Evolutionary conservation across 2,113 vertebrate genomes (phyloP).

Genomic region (Crypturellus undulatus): DNA sequence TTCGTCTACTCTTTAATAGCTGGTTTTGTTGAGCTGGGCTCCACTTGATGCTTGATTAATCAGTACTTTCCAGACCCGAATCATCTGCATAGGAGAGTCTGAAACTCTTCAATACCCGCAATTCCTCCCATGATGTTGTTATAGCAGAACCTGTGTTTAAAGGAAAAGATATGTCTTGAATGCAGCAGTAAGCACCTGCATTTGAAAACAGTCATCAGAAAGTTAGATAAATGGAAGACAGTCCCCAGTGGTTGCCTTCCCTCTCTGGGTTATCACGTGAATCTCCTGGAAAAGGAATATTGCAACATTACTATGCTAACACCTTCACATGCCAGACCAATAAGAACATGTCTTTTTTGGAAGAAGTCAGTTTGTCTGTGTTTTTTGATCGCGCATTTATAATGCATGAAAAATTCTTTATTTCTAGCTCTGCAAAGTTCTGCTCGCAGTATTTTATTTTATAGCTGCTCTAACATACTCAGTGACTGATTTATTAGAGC

Average conservation of each 20-base stretch:
- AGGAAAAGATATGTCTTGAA: rapidly evolving
- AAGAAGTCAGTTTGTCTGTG: not conserved
- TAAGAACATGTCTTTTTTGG: not conserved
- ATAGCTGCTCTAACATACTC: not conserved
- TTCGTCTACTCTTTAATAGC: not conserved
- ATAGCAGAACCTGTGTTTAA: not conserved
- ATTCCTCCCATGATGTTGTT: not conserved
- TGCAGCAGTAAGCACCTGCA: not conserved
- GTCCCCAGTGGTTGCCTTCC: not conserved
- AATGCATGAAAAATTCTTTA: not conserved
- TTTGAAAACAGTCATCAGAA: rapidly evolving
- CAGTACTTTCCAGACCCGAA: not conserved
- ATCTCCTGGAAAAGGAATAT: not conserved
- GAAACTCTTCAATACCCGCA: not conserved
- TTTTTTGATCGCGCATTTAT: not conserved
- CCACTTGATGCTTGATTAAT: not conserved
- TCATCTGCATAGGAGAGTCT: not conserved
- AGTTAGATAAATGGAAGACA: not conserved
- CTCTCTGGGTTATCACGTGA: rapidly evolving
- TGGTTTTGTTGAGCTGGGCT: not conserved
- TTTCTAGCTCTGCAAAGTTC: not conserved
- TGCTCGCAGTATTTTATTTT: not conserved
- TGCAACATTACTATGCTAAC: not conserved
- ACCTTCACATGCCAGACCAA: not conserved
- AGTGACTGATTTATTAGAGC: not conserved